Evolutionary conservation across 2,888 invertebrate genomes (phyloP), one percentile per base, ranked within the genome.

Genomic region (Limnephilus auricula): DNA sequence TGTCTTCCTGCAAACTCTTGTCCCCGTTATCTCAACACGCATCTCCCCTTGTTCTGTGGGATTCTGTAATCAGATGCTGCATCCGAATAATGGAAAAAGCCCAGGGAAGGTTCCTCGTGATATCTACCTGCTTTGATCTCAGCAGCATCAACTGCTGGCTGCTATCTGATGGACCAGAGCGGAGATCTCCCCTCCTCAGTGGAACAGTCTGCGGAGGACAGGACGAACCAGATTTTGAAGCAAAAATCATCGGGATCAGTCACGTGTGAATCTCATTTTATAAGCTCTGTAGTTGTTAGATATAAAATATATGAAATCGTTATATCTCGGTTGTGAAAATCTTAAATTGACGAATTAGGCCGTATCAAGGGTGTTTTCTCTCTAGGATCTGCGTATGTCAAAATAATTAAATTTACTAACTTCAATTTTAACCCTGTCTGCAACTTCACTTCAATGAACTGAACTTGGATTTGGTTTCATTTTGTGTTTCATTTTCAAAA

Each of bases 41-140:
- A 92, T 92, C 92, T 90, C 82, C 91, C 92, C 90, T 90, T 92
- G 91, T 92, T 91, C 92, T 88, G 91, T 84, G 89, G 85, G 83
- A 80, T 89, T 80, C 88, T 79, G 90, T 89, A 91, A 92, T 92
- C 92, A 90, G 92, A 92, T 92, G 90, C 89, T 92, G 92, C 92
- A 92, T 92, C 85, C 82, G 86, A 92, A 92, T 91, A 92, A 91
- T 92, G 83, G 92, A 91, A 92, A 89, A 90, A n/a, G 78, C 89
- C 90, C 83, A 31, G 37, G 86, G 30, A 34, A 78, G 65, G 50
- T 25, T 32, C 87, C 87, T 79, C 87, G 12, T 30, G 30, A n/a
- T 88, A 88, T 88, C 87, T 88, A 88, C 87, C 87, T 88, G 87
- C 78, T 88, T 37, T 45, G 32, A 65, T 88, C 87, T 78, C 34